Evolutionary conservation across 1,140 invertebrate genomes (phyloP), one percentile per base, ranked within the genome.

Genomic region (Thaumatotibia leucotreta): DNA sequence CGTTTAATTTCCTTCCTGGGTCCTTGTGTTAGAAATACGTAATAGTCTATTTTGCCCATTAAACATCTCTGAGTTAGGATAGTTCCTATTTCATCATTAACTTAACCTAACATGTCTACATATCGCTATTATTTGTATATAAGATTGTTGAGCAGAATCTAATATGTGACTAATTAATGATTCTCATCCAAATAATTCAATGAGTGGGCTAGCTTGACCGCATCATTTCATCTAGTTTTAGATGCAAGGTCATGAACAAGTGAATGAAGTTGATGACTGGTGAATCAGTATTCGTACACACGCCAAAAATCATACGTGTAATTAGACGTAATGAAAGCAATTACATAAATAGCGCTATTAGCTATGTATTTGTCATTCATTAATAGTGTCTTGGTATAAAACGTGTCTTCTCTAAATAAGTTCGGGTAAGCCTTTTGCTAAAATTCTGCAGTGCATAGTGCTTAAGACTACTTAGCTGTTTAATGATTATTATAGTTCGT

Each of bases 191-290:
- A 45, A 45, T 9, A 45, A 20, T 20, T 1, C 14, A 45, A 45
- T 45, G 14, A 17, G n/a, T 39, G 35, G 35, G n/a, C 35, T 33
- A 39, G 14, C 17, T 20, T 45, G 17, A 45, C 6, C 17, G 39
- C 17, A 20, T 45, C 39, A 45, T 45, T 45, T 45, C 39, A 45
- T 17, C 39, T 45, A 0, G 39, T 20, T 45, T 45, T 45, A 45
- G 39, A 45, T 17, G 11, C 52, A 58, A 58, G 52, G 52, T 31
- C 52, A 11, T 27, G 5, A 14, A 14, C 23, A 27, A 29, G 24
- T 58, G 52, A 58, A 58, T 58, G 52, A 58, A 58, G 24, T 27
- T 31, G n/a, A 58, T 58, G n/a, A 27, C 52, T 58, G n/a, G 10
- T 58, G 52, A 27, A 58, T 58, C 52, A 58, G 35, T n/a, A 39